Percentiles rank a stretch among this genome's conserved stretches.
These are phyloP conservation scores for Cheracebus regulus DNA, from an alignment of 2,797 vertebrate genomes.

Conservation along the genomic window DNA sequence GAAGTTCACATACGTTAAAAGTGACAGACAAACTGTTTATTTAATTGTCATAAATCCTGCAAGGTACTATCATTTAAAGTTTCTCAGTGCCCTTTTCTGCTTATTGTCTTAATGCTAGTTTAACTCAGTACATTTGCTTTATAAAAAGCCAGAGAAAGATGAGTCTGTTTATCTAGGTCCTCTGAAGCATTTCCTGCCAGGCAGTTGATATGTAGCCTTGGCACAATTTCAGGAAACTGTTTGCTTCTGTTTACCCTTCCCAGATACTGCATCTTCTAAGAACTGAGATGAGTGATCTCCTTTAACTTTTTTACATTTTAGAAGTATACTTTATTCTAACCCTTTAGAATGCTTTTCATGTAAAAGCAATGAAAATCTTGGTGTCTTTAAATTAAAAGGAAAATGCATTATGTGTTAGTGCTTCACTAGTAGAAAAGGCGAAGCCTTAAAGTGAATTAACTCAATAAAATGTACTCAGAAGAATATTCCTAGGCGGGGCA, in stretches of 20 bases:
- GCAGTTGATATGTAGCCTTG: conserved; percentile 69
- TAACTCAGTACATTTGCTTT: conserved; percentile 59
- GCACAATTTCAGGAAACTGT: conserved; percentile 71
- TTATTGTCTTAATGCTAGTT: conserved; percentile 13
- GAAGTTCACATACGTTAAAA: conserved; percentile 21
- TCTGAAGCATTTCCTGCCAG: conserved; percentile 77
- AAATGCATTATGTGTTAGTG: conserved; percentile 50
- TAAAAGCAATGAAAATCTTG: not conserved
- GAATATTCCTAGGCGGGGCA: not conserved
- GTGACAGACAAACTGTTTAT: not conserved
- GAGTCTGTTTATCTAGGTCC: conserved; percentile 75
- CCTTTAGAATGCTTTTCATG: not conserved
- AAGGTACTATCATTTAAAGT: not conserved
- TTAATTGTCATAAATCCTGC: not conserved
- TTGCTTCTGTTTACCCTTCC: conserved; percentile 74
- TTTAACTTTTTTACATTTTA: conserved; percentile 58
- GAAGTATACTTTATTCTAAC: conserved; percentile 12
- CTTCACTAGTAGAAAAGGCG: conserved; percentile 20
- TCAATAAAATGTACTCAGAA: not conserved
- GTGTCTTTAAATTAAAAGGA: conserved; percentile 45
- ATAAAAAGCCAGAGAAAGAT: conserved; percentile 60
- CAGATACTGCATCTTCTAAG: conserved; percentile 37
- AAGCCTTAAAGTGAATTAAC: conserved; percentile 22
- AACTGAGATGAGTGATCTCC: conserved; percentile 35
- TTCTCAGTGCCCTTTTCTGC: not conserved